These are phyloP conservation scores for Arctopsyche grandis DNA, from an alignment of 1,140 invertebrate genomes.

Conservation along the genomic window DNA sequence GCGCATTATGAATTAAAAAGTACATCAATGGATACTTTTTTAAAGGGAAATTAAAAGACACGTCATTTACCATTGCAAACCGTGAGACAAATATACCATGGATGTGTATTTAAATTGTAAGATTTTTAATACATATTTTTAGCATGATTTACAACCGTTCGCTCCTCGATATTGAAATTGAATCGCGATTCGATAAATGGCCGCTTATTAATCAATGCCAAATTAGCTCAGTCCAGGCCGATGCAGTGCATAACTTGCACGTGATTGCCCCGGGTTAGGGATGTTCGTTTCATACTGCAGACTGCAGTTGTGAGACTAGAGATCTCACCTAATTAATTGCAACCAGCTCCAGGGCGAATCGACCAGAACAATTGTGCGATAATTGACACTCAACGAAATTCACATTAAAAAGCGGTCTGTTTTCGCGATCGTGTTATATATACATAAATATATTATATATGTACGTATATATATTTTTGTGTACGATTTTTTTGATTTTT, in stretches of 20 bases:
- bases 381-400: constrained; percentile 19
- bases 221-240: constrained; percentile 7
- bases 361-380: constrained; percentile 11
- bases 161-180: neutral
- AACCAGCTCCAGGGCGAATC: neutral
- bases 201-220: constrained; percentile 4
- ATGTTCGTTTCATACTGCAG: neutral
- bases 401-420: neutral
- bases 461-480: too few relatives aligned
- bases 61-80: too few relatives aligned
- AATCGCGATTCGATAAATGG: constrained; percentile 4
- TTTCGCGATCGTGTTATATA: neutral
- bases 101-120: too few relatives aligned
- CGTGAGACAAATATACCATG: too few relatives aligned
- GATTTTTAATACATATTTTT: neutral
- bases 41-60: too few relatives aligned
- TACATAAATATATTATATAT: too few relatives aligned
- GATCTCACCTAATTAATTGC: constrained; percentile 11
- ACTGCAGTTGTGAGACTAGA: neutral
- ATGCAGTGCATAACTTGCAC: neutral
- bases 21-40: too few relatives aligned
- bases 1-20: too few relatives aligned
- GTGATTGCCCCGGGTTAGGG: constrained; percentile 1
- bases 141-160: neutral
- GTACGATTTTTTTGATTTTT: too few relatives aligned